Conservation (phyloP, 2,797 vertebrate genomes). For the Linurgus olivaceus region DNA sequence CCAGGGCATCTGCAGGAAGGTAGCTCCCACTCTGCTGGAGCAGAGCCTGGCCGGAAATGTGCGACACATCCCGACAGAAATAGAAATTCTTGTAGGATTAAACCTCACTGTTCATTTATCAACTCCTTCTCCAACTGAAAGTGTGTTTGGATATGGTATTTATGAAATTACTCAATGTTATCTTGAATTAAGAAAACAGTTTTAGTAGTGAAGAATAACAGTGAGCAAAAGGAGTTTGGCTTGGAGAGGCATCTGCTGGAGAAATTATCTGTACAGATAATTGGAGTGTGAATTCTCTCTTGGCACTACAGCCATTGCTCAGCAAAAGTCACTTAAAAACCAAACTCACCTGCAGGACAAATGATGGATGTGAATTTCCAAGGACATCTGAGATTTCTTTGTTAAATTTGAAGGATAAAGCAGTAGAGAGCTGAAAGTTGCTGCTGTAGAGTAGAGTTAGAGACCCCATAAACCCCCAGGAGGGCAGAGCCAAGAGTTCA, state of each 20-base stretch:
- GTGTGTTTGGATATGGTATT: background rate
- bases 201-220: background rate
- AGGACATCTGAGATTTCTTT: background rate
- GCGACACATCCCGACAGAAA: background rate
- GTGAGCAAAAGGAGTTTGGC: background rate
- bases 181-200: background rate
- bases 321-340: background rate
- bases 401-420: background rate
- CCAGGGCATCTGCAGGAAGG: background rate
- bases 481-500: background rate
- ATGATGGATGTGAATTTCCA: background rate
- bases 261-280: background rate
- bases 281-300: background rate
- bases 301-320: background rate
- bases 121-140: background rate
- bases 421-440: background rate
- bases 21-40: background rate
- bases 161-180: background rate
- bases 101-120: background rate
- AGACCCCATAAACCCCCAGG: no score
- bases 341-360: background rate
- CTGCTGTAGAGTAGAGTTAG: background rate
- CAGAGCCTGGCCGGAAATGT: fast-evolving
- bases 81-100: background rate
- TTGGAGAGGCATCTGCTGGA: background rate